Evolutionary conservation across 2,888 invertebrate species (phyloP).

Genomic region (Phytoseiulus persimilis): DNA sequence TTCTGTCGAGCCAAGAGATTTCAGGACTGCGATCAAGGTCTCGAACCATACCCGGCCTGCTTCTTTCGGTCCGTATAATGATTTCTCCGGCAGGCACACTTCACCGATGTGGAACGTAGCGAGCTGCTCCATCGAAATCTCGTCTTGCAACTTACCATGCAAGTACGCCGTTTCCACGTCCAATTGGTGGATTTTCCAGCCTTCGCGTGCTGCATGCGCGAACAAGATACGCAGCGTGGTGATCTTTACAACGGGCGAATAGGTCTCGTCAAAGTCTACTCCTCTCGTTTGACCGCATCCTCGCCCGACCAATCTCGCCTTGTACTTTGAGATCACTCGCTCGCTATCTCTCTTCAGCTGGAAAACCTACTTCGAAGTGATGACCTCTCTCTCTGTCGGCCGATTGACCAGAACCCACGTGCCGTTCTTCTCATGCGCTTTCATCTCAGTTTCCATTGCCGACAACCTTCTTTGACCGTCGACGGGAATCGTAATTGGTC

Average conservation of each 20-base stretch:
- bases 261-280: neutral
- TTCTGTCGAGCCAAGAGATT: neutral
- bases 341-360: neutral
- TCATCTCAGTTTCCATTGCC: neutral
- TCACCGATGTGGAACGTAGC: neutral
- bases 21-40: neutral
- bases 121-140: neutral
- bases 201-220: neutral
- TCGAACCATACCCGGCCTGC: neutral
- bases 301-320: neutral
- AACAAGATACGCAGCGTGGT: neutral
- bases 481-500: neutral
- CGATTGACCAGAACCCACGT: neutral
- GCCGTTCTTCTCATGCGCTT: neutral
- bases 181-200: neutral
- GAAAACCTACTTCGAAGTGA: neutral
- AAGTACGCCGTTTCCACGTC: neutral
- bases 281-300: neutral
- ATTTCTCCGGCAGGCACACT: neutral
- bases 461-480: neutral
- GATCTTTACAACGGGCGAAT: neutral
- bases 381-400: neutral
- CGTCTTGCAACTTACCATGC: neutral
- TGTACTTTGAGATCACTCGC: neutral
- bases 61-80: neutral